phyloP scores from a whole-genome alignment of 1,140 invertebrate genomes.

The Drosophila subobscura region DNA sequence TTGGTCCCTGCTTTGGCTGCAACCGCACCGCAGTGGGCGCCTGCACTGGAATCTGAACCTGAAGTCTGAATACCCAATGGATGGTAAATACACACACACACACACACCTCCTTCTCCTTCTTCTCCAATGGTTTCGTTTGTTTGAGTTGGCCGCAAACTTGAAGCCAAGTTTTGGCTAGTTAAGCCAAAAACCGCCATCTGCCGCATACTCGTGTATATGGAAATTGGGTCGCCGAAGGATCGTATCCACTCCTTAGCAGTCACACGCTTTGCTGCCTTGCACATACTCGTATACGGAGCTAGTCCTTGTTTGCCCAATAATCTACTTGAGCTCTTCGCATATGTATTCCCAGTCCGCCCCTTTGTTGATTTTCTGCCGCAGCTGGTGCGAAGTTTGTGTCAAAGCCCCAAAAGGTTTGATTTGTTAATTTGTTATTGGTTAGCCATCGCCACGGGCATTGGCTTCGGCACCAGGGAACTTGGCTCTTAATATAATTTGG shows the following conservation, averaged over 20 bases:
- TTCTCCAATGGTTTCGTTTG: conserved; percentile 28
- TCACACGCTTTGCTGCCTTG: too few species aligned
- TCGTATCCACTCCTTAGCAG: conserved; percentile 26
- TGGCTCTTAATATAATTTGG: too few species aligned
- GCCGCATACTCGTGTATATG: conserved; percentile 51
- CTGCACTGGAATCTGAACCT: conserved; percentile 25
- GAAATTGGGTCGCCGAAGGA: conserved; percentile 70
- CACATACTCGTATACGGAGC: conserved; percentile 29
- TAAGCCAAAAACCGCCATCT: conserved; percentile 73
- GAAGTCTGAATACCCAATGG: conserved; percentile 24
- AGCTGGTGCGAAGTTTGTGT: conserved; percentile 72
- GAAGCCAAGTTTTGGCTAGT: conserved; percentile 72
- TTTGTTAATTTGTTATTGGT: conserved; percentile 75
- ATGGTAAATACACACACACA: not conserved
- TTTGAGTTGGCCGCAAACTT: conserved; percentile 80
- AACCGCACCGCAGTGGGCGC: conserved; percentile 56
- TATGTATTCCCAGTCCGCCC: conserved; percentile 16
- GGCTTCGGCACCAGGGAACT: not conserved
- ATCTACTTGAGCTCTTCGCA: conserved; percentile 56
- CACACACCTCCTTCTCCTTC: too few species aligned
- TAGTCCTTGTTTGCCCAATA: conserved; percentile 63
- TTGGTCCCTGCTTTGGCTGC: conserved; percentile 40
- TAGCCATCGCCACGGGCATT: conserved; percentile 21
- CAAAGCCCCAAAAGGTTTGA: conserved; percentile 59
- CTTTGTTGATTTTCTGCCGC: conserved; percentile 68